These are phyloP conservation scores for Pangasianodon gigas DNA, from an alignment of 2,113 vertebrate species.

Conservation along the genomic window DNA sequence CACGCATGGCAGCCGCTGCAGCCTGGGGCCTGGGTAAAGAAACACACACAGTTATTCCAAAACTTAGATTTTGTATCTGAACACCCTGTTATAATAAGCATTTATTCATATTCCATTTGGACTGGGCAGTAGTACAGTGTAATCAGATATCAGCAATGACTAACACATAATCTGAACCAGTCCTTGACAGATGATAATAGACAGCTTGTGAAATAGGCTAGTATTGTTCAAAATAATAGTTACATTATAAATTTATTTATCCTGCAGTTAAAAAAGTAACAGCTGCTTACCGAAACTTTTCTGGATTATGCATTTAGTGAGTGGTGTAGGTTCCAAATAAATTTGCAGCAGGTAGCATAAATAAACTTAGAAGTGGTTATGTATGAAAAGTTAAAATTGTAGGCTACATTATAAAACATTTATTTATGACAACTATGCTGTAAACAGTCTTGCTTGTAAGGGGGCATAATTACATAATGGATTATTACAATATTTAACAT, in stretches of 20 bases:
- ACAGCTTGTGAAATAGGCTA: background rate
- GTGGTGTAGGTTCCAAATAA: background rate
- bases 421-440: background rate
- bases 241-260: background rate
- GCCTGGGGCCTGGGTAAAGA: slow-evolving; percentile 94
- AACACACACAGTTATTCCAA: background rate
- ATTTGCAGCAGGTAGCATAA: background rate
- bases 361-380: background rate
- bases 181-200: background rate
- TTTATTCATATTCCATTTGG: background rate
- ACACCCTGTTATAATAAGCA: background rate
- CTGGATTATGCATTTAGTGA: background rate
- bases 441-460: background rate
- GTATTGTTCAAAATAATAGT: background rate
- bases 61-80: background rate
- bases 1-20: slow-evolving; percentile 97
- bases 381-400: background rate
- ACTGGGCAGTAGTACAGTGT: background rate
- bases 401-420: background rate
- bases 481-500: background rate
- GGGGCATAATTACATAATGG: background rate
- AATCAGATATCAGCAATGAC: background rate
- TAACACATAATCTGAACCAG: background rate
- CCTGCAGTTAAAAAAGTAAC: background rate
- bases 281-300: background rate